These are phyloP conservation scores for Linnaemya vulpina DNA, from an alignment of 2,888 invertebrate species.

Conservation along the genomic window DNA sequence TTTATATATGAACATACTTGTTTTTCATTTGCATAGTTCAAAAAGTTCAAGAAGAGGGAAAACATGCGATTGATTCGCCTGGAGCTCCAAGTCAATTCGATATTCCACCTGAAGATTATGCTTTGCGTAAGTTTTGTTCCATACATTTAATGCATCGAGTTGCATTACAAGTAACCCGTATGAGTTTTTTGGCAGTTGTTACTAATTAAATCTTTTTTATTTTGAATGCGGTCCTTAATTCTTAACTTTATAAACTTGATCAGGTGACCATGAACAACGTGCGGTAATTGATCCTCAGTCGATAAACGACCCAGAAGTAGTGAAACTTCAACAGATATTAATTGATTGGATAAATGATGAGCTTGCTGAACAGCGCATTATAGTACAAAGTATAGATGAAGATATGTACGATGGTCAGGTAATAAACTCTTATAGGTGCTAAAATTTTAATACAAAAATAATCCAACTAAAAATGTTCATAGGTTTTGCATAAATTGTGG, in stretches of 20 bases:
- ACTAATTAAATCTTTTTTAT: too few relatives aligned
- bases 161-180: background rate
- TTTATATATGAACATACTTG: too few relatives aligned
- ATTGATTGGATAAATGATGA: conserved; percentile 99
- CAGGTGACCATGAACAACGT: conserved; percentile 98
- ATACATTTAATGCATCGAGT: background rate
- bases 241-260: conserved; percentile 54
- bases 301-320: conserved; percentile 92
- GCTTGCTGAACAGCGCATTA: conserved; percentile 96
- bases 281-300: conserved; percentile 97
- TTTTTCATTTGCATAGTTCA: conserved; percentile 85
- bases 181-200: too few relatives aligned
- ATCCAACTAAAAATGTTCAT: background rate
- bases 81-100: conserved; percentile 94
- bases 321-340: conserved; percentile 92
- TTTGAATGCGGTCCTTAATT: background rate
- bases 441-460: background rate
- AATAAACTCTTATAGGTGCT: background rate
- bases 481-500: conserved; percentile 88
- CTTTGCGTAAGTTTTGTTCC: conserved; percentile 87
- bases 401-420: conserved; percentile 99
- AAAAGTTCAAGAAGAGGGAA: conserved; percentile 97
- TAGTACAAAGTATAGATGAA: conserved; percentile 97
- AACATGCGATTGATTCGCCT: conserved; percentile 98
- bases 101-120: conserved; percentile 96